Evolutionary conservation across 2,113 vertebrate species (phyloP), one percentile per base, ranked within the genome.

Genomic region (Lipotes vexillifer): DNA sequence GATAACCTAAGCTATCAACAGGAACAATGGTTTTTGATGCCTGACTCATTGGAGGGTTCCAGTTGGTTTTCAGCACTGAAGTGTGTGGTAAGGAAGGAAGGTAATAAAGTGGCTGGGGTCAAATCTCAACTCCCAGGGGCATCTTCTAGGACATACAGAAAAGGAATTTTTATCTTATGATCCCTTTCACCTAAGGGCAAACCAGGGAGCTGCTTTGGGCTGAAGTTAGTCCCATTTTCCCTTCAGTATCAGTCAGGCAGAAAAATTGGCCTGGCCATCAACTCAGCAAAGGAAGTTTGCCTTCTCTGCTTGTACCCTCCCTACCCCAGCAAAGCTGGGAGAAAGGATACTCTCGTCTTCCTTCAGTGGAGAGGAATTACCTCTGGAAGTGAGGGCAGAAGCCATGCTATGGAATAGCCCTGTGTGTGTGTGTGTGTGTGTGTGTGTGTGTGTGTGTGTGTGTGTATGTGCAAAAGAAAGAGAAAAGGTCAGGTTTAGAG

Each of bases 11-110:
- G 96, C 97, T 97, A 98, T 99, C 99, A 99, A 99, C 99, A 99
- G 85, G 99, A 99, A 98, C 99, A 99, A 96, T 99, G 99, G 80
- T 99, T 99, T 99, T 99, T 99, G 66, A 99, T 99, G 88, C 99
- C 99, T 59, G 99, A 99, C 98, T 99, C 99, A 2, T 99, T 99
- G 83, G 99, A 99, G 94, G 99, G 99, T 98, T 99, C 99, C 99
- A 99, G 98, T 98, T 99, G 99, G 98, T 99, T 99, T 98, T 99
- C 99, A 99, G 99, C 99, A 99, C 99, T 99, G 99, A 90, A 95
- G 97, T 68, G 63, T 17, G 31, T 80, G 98, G 99, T 98, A 99
- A 99, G 99, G 97, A 99, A 99, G 99, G 97, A 98, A 90, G 80
- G 31, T 88, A 86, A 83, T 59, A 74, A 93, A 29, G 44, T 87